Percentiles rank a stretch among this genome's conserved stretches.
Evolutionary conservation across 2,888 invertebrate genomes (phyloP).

Genomic region (Pyrrhia umbra): DNA sequence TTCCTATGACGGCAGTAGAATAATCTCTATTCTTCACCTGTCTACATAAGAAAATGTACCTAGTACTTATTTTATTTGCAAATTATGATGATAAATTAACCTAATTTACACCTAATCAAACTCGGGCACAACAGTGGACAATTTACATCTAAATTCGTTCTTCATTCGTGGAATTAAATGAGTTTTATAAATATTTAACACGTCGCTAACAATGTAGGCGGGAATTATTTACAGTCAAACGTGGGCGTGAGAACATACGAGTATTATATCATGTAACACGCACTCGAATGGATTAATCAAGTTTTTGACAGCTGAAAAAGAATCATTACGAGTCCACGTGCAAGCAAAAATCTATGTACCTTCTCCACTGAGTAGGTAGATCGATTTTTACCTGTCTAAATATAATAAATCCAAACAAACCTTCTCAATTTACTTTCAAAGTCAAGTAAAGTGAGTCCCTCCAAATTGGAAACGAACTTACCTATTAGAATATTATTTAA

Average conservation of each 20-base stretch:
- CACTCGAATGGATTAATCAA: constrained; percentile 46
- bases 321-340: constrained; percentile 13
- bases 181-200: constrained; percentile 3
- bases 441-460: too few relatives aligned
- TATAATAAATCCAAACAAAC: too few relatives aligned
- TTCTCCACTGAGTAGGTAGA: not conserved
- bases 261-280: constrained; percentile 24
- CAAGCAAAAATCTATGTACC: not conserved
- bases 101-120: not conserved
- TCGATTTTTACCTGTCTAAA: too few relatives aligned
- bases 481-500: not conserved
- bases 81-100: not conserved
- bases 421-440: too few relatives aligned
- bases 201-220: constrained; percentile 4
- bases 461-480: too few relatives aligned
- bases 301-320: constrained; percentile 38
- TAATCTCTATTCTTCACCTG: too few relatives aligned
- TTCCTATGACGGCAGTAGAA: too few relatives aligned
- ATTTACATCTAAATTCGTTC: not conserved
- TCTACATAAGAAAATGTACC: too few relatives aligned
- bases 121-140: not conserved
- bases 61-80: not conserved
- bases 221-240: constrained; percentile 21
- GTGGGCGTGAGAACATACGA: constrained; percentile 32
- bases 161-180: not conserved